Conservation (phyloP, 2,797 vertebrate genomes). For the Lutjanus argentimaculatus region DNA sequence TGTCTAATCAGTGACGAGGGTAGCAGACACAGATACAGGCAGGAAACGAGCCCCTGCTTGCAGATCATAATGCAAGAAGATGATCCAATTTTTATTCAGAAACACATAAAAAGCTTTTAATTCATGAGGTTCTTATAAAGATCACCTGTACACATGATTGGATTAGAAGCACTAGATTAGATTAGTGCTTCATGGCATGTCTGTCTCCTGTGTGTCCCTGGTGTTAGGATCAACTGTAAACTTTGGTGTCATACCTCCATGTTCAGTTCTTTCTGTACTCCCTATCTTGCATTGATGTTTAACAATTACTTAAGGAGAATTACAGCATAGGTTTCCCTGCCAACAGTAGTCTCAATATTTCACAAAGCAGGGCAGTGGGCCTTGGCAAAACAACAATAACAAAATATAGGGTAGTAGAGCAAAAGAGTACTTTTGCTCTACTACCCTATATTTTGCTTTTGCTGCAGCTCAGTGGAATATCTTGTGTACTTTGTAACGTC, state of each 20-base stretch:
- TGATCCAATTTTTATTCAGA: too few species aligned
- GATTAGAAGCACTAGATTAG: too few species aligned
- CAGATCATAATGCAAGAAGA: too few species aligned
- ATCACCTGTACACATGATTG: too few species aligned
- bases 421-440: background rate
- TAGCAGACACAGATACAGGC: too few species aligned
- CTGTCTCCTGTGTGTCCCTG: too few species aligned
- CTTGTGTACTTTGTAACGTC: background rate
- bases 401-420: constrained; percentile 1
- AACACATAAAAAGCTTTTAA: too few species aligned
- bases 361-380: background rate
- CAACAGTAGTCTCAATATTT: background rate
- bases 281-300: background rate
- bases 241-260: background rate
- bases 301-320: background rate
- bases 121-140: too few species aligned
- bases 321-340: background rate
- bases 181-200: too few species aligned
- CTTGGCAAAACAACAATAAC: constrained; percentile 3
- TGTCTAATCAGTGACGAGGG: too few species aligned
- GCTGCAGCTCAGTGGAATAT: background rate
- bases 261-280: background rate
- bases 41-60: too few species aligned
- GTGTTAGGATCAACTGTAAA: background rate
- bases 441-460: too few species aligned